These are phyloP conservation scores for Pampus argenteus DNA, from an alignment of 2,797 vertebrate species.

Conservation along the genomic window DNA sequence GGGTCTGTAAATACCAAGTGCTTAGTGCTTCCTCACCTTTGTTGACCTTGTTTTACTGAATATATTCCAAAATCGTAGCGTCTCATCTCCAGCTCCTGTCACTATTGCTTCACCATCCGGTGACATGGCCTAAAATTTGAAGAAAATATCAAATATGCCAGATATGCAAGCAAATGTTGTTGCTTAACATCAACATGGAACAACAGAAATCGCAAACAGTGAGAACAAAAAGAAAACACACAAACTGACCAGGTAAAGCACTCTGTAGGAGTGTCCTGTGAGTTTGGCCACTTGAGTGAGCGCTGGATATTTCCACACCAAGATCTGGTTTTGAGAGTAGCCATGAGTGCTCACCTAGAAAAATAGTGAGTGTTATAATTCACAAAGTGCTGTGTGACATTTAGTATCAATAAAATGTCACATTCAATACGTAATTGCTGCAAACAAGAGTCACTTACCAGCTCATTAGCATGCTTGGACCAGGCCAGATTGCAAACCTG, in stretches of 20 bases:
- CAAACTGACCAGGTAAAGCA: constrained; percentile 91
- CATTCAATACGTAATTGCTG: background rate
- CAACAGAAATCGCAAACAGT: background rate
- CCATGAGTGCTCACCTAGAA: constrained; percentile 94
- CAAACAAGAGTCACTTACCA: constrained; percentile 80
- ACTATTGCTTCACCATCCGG: constrained; percentile 96
- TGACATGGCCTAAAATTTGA: constrained; percentile 90
- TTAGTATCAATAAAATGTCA: background rate
- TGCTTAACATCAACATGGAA: background rate
- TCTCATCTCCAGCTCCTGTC: constrained; percentile 94
- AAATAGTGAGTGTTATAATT: background rate
- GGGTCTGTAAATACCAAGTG: constrained; percentile 84
- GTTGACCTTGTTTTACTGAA: constrained; percentile 97
- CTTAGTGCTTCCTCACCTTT: constrained; percentile 82
- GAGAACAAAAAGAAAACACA: background rate
- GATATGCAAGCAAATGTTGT: background rate
- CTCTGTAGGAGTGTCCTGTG: constrained; percentile 93
- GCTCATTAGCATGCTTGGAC: constrained; percentile 92
- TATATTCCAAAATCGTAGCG: constrained; percentile 95
- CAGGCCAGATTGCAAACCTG: constrained; percentile 91
- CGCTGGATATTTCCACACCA: constrained; percentile 96
- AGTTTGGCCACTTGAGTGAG: constrained; percentile 96
- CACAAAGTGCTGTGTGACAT: background rate
- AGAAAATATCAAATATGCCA: background rate
- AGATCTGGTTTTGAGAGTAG: constrained; percentile 97